phyloP scores from a whole-genome alignment of 2,797 vertebrate species.

The Molossus alvarezi region DNA sequence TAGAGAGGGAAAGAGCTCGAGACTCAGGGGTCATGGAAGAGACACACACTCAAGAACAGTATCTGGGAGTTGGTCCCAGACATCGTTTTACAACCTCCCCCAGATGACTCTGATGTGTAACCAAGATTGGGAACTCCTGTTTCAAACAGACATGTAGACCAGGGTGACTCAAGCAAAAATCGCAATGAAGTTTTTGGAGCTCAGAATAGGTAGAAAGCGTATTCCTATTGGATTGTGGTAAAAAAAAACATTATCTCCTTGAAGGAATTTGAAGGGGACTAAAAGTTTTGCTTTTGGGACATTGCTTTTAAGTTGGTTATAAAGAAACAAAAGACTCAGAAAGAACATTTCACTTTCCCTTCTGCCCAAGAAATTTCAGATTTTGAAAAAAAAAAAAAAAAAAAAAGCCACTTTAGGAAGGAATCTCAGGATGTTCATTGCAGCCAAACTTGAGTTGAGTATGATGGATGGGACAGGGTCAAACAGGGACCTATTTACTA shows the following conservation, averaged over 20 bases:
- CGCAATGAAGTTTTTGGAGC: background rate
- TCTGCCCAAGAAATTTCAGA: background rate
- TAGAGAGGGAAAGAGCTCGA: background rate
- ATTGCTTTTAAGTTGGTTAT: background rate
- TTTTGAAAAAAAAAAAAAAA: background rate
- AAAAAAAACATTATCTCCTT: constrained; percentile 38
- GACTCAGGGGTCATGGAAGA: background rate
- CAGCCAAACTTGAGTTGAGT: background rate
- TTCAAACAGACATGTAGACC: background rate
- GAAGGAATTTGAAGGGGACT: background rate
- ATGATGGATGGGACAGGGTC: background rate
- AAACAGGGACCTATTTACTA: background rate
- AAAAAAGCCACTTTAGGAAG: background rate
- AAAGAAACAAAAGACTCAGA: background rate
- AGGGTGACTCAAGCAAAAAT: background rate
- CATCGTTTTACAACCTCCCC: background rate
- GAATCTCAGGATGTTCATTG: background rate
- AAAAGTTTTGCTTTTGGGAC: background rate
- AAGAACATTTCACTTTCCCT: background rate
- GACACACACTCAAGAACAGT: background rate
- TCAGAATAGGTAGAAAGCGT: background rate
- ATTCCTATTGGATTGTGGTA: background rate
- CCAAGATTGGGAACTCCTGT: background rate
- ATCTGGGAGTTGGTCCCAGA: constrained; percentile 5
- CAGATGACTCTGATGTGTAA: background rate